A percentile compares a stretch with the other conserved stretches of the same genome.
Conservation (phyloP, 2,888 invertebrate genomes). For the Eupithecia tripunctaria region DNA sequence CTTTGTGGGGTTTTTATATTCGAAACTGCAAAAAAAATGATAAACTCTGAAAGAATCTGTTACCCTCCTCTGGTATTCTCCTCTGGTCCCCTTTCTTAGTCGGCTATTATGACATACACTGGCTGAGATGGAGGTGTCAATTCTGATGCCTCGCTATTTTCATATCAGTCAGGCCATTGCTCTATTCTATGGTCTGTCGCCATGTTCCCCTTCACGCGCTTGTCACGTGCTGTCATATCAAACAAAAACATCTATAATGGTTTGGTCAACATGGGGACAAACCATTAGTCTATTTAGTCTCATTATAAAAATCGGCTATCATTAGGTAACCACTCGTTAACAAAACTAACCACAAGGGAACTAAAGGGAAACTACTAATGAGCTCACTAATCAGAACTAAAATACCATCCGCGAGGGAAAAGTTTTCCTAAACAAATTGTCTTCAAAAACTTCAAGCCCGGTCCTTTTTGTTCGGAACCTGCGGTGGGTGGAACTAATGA, state of each 20-base stretch:
- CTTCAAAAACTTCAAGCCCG: slow-evolving; percentile 23
- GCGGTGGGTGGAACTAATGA: slow-evolving; percentile 15
- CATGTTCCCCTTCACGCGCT: not conserved
- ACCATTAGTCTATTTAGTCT: not conserved
- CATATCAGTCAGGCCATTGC: not conserved
- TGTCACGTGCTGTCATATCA: too few relatives aligned
- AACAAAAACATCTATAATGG: not conserved
- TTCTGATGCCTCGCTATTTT: not conserved
- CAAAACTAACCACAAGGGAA: not conserved
- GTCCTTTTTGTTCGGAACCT: slow-evolving; percentile 25
- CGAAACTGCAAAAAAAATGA: not conserved
- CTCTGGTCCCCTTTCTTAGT: not conserved
- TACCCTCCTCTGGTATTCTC: not conserved
- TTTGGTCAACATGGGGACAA: not conserved
- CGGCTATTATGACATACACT: not conserved
- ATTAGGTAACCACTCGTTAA: slow-evolving; percentile 8
- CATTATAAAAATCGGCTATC: not conserved
- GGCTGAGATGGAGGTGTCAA: not conserved
- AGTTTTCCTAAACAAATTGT: slow-evolving; percentile 38
- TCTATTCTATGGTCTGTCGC: not conserved
- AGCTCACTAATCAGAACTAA: slow-evolving; percentile 18
- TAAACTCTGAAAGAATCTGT: not conserved
- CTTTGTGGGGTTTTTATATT: not conserved
- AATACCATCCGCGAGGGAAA: slow-evolving; percentile 16
- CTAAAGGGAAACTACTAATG: slow-evolving; percentile 20